Evolutionary conservation across 1,140 invertebrate species (phyloP).

Genomic region (Drosophila repletoides): DNA sequence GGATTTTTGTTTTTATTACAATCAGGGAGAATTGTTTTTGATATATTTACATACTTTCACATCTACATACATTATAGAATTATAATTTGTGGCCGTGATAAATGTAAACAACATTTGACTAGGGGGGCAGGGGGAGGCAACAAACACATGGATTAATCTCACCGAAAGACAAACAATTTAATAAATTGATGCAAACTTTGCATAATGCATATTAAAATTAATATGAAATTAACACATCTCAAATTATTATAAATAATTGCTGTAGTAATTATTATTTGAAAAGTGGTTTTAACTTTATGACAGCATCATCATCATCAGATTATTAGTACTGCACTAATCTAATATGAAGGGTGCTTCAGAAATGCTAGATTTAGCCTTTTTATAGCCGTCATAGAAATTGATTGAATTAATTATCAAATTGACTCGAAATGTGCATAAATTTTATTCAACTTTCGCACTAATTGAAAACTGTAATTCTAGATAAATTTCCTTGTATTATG

Average conservation of each 20-base stretch:
- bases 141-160: background rate
- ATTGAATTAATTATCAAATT: background rate
- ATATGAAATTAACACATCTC: conserved; percentile 6
- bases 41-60: background rate
- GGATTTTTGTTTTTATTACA: background rate
- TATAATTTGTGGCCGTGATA: conserved; percentile 11
- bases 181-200: conserved; percentile 18
- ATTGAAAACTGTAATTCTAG: too few species aligned
- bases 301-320: background rate
- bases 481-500: too few species aligned
- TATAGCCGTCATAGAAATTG: background rate
- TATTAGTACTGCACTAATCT: too few species aligned
- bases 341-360: too few species aligned
- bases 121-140: too few species aligned
- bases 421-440: too few species aligned
- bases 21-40: conserved; percentile 7
- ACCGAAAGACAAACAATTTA: conserved; percentile 8
- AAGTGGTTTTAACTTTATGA: background rate
- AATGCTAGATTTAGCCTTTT: background rate
- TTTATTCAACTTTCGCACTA: too few species aligned
- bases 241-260: conserved; percentile 4
- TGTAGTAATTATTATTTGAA: background rate
- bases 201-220: conserved; percentile 11
- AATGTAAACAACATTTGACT: background rate
- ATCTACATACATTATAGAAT: background rate